A percentile compares a stretch with the other conserved stretches of the same genome.
phyloP scores from a whole-genome alignment of 2,888 invertebrate genomes.

The Himalopsyche anomala region DNA sequence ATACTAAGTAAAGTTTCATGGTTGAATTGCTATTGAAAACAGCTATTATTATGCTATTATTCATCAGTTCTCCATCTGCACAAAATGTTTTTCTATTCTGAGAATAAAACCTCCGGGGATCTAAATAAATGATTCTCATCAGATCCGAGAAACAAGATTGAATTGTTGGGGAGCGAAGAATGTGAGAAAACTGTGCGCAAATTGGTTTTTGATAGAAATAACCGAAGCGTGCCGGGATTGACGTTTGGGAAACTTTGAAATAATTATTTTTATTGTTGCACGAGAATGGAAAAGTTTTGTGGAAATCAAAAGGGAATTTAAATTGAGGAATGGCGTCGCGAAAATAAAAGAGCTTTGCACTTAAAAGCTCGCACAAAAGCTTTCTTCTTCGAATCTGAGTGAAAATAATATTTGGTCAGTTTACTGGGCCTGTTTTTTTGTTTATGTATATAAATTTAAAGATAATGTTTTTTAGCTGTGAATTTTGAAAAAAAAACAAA shows the following conservation, averaged over 20 bases:
- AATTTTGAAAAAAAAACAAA: too few relatives aligned
- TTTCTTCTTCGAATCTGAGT: too few relatives aligned
- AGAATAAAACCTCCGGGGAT: neutral
- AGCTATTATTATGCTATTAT: neutral
- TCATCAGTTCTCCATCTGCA: neutral
- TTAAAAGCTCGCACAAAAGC: too few relatives aligned
- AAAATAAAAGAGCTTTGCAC: neutral
- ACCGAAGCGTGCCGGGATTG: slow-evolving; percentile 27
- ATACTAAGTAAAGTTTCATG: too few relatives aligned
- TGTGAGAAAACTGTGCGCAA: neutral
- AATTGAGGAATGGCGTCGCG: slow-evolving; percentile 4
- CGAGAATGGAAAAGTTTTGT: slow-evolving; percentile 1
- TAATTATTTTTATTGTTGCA: slow-evolving; percentile 34
- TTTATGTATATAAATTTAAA: too few relatives aligned
- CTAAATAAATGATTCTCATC: slow-evolving; percentile 26
- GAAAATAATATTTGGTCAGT: too few relatives aligned
- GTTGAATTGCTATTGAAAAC: neutral
- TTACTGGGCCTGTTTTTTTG: too few relatives aligned
- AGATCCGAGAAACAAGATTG: neutral
- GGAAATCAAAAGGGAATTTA: slow-evolving; percentile 4
- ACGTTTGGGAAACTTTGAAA: slow-evolving; percentile 29
- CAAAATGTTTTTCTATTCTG: slow-evolving; percentile 8
- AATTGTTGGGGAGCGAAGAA: neutral
- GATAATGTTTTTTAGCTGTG: too few relatives aligned
- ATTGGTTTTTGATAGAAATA: slow-evolving; percentile 22